Conservation (phyloP, 2,888 invertebrate genomes). For the Oxyteleia sp. region DNA sequence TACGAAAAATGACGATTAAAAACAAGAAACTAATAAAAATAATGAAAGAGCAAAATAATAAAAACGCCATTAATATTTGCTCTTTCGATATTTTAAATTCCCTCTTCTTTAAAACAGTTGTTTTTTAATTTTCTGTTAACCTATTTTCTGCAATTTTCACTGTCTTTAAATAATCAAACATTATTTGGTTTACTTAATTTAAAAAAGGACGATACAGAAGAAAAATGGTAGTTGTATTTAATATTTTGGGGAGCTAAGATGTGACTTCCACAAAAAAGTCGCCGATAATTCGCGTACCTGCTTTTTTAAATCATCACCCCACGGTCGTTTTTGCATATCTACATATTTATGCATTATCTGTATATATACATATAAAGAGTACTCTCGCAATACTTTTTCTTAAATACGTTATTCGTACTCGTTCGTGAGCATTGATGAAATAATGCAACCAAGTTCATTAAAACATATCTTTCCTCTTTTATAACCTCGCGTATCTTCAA, state of each 20-base stretch:
- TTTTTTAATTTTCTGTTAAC: no score
- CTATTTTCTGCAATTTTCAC: no score
- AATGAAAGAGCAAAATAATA: no score
- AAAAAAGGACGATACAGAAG: no score
- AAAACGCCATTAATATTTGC: no score
- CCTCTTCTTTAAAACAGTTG: no score
- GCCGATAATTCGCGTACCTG: constrained; percentile 7
- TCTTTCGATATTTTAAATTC: no score
- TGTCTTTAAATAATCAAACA: no score
- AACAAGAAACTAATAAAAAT: no score
- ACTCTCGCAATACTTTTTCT: constrained; percentile 25
- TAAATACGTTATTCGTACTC: constrained; percentile 24
- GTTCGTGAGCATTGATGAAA: constrained; percentile 38
- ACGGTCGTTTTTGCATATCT: constrained; percentile 36
- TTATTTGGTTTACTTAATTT: no score
- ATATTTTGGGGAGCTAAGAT: not conserved
- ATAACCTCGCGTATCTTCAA: not conserved
- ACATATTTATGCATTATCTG: constrained; percentile 37
- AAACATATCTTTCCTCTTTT: constrained; percentile 5
- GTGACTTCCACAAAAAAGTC: constrained; percentile 20
- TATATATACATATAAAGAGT: constrained; percentile 38
- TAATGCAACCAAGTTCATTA: constrained; percentile 20
- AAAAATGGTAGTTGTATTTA: no score
- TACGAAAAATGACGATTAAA: no score
- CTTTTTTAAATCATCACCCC: constrained; percentile 32